Evolutionary conservation across 30 jellyfish, hydroid and myxozoan species (phyloP), one percentile per base, ranked within the genome.

Genomic region (Cassiopea andromeda): DNA sequence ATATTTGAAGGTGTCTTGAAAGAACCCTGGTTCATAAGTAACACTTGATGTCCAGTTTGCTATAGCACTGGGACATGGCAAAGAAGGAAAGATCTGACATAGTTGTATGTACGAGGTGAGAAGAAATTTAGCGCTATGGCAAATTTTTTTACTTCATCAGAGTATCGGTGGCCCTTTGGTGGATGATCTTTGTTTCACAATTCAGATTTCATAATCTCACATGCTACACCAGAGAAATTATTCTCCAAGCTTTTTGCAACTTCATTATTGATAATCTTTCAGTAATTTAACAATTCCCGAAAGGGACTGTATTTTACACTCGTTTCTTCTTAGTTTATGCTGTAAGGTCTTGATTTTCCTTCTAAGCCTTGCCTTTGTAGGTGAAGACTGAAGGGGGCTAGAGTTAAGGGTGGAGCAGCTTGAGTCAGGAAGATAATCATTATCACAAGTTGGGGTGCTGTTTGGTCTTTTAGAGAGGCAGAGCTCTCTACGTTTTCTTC

Each of bases 11-110:
- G 61, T 94, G 19, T 86, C 89, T 46, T 17, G 47, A 78, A 77
- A 54, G 54, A 86, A 77, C 16, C 94, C 94, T 59, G 97, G 97
- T 60, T 89, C 93, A 83, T 93, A 83, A 50, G 46, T 44, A 27
- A 89, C 97, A 64, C 69, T 18, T 15, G 93, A 46, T 17, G 86
- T 68, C 96, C 95, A 66, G 57, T 72, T 44, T 12, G 90, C 18
- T 7, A 89, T 59, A 60, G 92, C 44, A 16, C 96, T 43, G 97
- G 97, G 47, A 27, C 38, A 27, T 27, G 38, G 38, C 38, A 27
- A 27, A 27, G 38, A 27, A 27, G 38, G 38, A 27, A 27, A 27
- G 38, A 27, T 27, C 38, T 27, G 38, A 27, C 38, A 27, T 27
- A 27, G 38, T 27, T 27, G 38, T 27, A 27, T 27, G 38, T 27